Evolutionary conservation across 2,888 invertebrate genomes (phyloP).

Genomic region (Molanna angustata): DNA sequence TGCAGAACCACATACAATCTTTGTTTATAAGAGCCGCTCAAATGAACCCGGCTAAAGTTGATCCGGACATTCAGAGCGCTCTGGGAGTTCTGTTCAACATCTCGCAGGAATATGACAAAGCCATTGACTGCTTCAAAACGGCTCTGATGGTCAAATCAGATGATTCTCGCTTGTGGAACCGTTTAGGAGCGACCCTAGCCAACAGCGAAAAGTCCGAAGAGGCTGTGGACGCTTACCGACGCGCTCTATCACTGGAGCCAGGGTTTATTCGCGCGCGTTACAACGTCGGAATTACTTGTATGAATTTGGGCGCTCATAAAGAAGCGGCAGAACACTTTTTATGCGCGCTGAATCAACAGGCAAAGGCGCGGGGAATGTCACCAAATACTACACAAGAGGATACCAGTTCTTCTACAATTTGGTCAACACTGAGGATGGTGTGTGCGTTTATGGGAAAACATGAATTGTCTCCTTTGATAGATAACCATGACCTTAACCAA

Average conservation of each 20-base stretch:
- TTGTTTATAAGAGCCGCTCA: conserved; percentile 79
- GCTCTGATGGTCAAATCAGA: conserved; percentile 77
- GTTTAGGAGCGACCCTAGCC: conserved; percentile 94
- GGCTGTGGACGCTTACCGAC: conserved; percentile 93
- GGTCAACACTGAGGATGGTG: conserved; percentile 90
- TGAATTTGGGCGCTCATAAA: conserved; percentile 91
- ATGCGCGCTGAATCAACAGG: conserved; percentile 89
- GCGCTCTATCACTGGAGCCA: conserved; percentile 86
- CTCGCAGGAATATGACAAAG: conserved; percentile 91
- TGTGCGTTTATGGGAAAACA: conserved; percentile 74
- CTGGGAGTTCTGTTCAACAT: conserved; percentile 94
- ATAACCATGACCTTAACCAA: conserved; percentile 58
- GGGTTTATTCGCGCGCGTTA: conserved; percentile 96
- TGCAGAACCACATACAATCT: conserved; percentile 65
- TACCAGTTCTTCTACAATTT: conserved; percentile 85
- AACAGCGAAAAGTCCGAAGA: conserved; percentile 94
- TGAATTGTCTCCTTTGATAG: conserved; percentile 60
- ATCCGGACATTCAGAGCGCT: conserved; percentile 90
- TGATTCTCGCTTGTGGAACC: conserved; percentile 94
- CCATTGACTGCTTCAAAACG: conserved; percentile 92
- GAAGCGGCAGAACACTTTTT: conserved; percentile 96
- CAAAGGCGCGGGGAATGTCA: conserved; percentile 51
- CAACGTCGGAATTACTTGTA: conserved; percentile 97
- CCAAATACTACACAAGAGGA: conserved; percentile 42
- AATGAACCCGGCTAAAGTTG: conserved; percentile 69